Evolutionary conservation across 2,797 vertebrate genomes (phyloP).

Genomic region (Hemitrygon akajei): DNA sequence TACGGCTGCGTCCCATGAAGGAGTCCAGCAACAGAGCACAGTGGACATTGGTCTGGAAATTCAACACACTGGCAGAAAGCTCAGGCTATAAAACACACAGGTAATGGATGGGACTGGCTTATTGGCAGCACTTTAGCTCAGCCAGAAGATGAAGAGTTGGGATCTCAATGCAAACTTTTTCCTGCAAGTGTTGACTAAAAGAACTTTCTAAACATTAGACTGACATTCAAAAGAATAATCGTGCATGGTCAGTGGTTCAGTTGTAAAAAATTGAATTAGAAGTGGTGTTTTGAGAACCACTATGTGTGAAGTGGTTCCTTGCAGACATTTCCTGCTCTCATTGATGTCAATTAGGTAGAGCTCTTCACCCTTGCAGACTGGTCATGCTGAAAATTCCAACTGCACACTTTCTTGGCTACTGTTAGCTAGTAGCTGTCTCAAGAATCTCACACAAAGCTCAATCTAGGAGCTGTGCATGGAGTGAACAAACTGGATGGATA

Average conservation of each 20-base stretch:
- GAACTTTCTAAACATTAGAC: background rate
- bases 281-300: no score
- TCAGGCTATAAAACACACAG: background rate
- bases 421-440: background rate
- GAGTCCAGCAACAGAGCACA: no score
- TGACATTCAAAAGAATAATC: no score
- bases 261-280: no score
- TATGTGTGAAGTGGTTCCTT: no score
- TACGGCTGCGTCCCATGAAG: no score
- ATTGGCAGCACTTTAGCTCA: background rate
- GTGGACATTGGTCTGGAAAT: no score
- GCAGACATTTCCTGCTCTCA: background rate
- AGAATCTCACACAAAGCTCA: background rate
- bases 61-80: no score
- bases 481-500: background rate
- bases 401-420: background rate
- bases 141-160: no score
- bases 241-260: no score
- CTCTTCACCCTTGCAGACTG: background rate
- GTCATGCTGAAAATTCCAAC: background rate
- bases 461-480: background rate
- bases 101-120: background rate
- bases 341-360: background rate
- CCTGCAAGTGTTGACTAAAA: background rate
- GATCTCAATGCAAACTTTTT: background rate